These are phyloP conservation scores for Telmatochromis brichardi DNA, from an alignment of 2,113 vertebrate species.

Conservation along the genomic window DNA sequence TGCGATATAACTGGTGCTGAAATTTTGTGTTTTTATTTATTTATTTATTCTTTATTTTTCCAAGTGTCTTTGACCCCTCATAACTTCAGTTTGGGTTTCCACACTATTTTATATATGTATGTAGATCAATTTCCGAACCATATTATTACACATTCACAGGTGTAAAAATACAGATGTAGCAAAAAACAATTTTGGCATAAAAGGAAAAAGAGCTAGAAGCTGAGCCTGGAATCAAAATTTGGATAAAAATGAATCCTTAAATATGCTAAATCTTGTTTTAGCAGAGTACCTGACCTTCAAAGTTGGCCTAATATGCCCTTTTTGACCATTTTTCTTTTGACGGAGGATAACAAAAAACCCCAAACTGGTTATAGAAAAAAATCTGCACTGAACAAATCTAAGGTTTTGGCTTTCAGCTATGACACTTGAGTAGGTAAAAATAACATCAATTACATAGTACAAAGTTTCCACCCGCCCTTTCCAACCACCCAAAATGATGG, in stretches of 20 bases:
- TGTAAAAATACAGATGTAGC: background rate
- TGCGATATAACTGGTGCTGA: background rate
- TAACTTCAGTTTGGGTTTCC: background rate
- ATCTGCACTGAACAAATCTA: background rate
- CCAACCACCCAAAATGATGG: background rate
- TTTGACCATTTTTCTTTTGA: background rate
- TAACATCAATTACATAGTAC: background rate
- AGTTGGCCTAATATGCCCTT: background rate
- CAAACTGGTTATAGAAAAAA: background rate
- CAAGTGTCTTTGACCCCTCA: background rate
- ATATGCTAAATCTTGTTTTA: background rate
- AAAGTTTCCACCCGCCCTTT: background rate
- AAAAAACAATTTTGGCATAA: background rate
- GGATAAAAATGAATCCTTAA: background rate
- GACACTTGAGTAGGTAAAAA: background rate
- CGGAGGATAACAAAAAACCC: fast-evolving
- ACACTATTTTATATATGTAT: background rate
- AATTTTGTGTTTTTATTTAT: background rate
- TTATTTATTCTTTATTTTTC: background rate
- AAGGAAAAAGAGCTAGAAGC: background rate
- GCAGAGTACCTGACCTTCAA: background rate
- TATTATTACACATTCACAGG: background rate
- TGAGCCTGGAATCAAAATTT: background rate
- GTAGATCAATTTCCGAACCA: background rate
- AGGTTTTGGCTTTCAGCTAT: background rate